Base-by-base conservation (phyloP, 2,888 invertebrate species). In the Cheilosia urbana region DNA sequence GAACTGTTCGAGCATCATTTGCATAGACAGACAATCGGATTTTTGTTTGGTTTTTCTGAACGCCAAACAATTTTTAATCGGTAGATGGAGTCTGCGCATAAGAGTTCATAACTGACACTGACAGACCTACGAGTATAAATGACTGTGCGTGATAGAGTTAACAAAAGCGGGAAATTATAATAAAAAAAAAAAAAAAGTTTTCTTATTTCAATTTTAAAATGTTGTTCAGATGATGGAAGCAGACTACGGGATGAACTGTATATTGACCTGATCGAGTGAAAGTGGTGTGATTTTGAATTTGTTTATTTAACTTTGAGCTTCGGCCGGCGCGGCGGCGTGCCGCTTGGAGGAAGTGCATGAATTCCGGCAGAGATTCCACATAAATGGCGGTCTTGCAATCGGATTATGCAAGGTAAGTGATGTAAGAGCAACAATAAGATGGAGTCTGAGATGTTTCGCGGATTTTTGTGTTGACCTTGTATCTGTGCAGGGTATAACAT, bases 271-370 rank as follows among this genome's bases (percentile, higher is more conserved):
- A 72, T 73, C 62, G 49, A 78, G 78, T 78, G 78, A 83, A 78
- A 78, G 78, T 78, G 72, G 27, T 60, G 71, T 65, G 51, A 27
- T 60, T 47, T 71, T 69, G 49, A 62, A 24, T 63, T 47, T 60
- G 49, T 57, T 60, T 71, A 53, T 60, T 76, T 55, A 80, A 49
- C 80, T 80, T 55, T 80, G 84, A 85, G 80, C 84, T 79, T 13
- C 19, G 37, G 45, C 47, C 60, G 37, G 0, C 27, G 27, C n/a
- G n/a, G n/a, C n/a, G n/a, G 17, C 27, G 19, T 49, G 63, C 3
- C 11, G 49, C 4, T 47, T 47, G 69, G 62, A 79, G 83, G 60
- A 68, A 77, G 47, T 53, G 24, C 17, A 27, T 5, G 15, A 53
- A 27, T 24, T 24, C 53, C 40, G 53, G 24, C 40, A 34, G 57